Base-by-base conservation (phyloP, 2,113 vertebrate genomes). In the Bagarius yarrelli region DNA sequence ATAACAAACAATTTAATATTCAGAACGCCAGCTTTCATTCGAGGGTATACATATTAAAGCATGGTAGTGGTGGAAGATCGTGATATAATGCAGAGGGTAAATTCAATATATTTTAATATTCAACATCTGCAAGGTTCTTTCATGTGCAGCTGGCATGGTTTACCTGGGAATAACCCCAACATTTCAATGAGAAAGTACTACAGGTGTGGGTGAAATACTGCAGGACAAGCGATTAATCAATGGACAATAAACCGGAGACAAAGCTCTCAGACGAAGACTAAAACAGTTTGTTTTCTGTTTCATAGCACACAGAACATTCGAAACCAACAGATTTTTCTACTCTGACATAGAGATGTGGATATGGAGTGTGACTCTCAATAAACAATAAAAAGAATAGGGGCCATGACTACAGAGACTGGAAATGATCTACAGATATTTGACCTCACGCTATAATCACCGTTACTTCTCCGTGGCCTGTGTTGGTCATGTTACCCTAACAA, bases 11-110 rank as follows among this genome's bases (percentile, higher is more conserved):
- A 55, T 36, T 18, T 59, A 44, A 61, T 27, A 60, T 47, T 25
- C 8, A 30, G 36, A 60, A 44, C 21, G 57, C 47, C 73, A 59
- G 23, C 73, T 6, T 76, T 30, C 27, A 61, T 76, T 61, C 32
- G 18, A 61, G 36, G 74, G 36, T 44, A 76, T 61, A 25, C n/a
- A 47, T n/a, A 47, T 61, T 44, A 61, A 60, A 76, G 47, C 44
- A 59, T 32, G 34, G 11, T 23, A 4, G 12, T 40, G 34, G 19
- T n/a, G 3, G 21, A n/a, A n/a, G n/a, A n/a, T n/a, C 14, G 3
- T 44, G 64, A 40, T 23, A 67, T 67, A 40, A 23, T 67, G 32
- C 32, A 63, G 60, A 63, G 60, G 16, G 18, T 15, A 9, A 11
- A 64, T 64, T 34, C 32, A 67, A 34, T 23, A 13, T 67, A 40